Evolutionary conservation across 2,888 invertebrate species (phyloP), one percentile per base, ranked within the genome.

Genomic region (Amphimallon solstitiale): DNA sequence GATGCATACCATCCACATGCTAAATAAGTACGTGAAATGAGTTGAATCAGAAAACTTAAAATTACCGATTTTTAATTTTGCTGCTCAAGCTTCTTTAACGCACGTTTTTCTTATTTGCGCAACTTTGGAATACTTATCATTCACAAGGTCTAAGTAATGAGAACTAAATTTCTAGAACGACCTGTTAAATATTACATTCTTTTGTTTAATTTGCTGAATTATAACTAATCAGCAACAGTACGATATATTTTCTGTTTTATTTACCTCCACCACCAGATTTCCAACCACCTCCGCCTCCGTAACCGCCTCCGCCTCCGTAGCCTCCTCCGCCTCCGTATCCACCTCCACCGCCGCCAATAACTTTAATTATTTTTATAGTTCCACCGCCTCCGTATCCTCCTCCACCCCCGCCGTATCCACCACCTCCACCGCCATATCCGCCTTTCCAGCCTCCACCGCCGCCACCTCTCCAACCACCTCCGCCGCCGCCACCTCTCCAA

Each of bases 401-500:
- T 14, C 61, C 61, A 9, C 23, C 43, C 1, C 61, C 61, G 17
- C 43, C 60, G 45, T 29, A 40, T 1, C 60, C 60, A 5, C 45
- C 14, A 5, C 60, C 48, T 23, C 61, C 48, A 6, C 62, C 49
- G 23, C 51, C 38, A 7, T 49, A 35, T 7, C 35, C 19, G 21
- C 49, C 19, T 14, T 38, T 38, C 19, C 35, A 37, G 35, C 46
- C 37, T 19, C 46, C 45, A 2, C 48, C 37, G 12, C 46, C 17
- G 10, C 62, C 62, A 2, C 61, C 48, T n/a, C 61, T 15, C 14
- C 60, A 46, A n/a, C 46, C 35, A 3, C 61, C 49, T 9, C 62
- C 29, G 17, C 61, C 62, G 4, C 48, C 37, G 17, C 62, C 62
- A 4, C 51, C 38, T 12, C 48, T 37, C 14, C 61, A 48, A n/a